phyloP scores from a whole-genome alignment of 2,888 invertebrate species.

The Melanotus villosus region DNA sequence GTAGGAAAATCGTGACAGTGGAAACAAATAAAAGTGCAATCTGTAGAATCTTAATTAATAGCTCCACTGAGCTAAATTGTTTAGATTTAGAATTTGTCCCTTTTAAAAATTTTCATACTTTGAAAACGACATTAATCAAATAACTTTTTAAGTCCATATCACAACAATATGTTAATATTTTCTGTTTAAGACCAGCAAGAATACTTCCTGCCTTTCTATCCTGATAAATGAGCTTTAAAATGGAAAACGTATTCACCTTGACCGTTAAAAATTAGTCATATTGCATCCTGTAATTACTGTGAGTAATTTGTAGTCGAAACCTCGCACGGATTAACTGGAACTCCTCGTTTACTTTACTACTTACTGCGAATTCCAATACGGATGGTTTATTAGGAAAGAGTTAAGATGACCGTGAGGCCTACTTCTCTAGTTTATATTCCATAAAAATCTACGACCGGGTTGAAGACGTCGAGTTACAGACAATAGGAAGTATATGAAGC shows the following conservation, averaged over 20 bases:
- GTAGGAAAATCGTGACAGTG: too few relatives aligned
- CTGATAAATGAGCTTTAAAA: background rate
- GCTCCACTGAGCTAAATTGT: too few relatives aligned
- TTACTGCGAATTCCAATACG: conserved; percentile 38
- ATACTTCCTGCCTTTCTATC: background rate
- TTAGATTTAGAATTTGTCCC: too few relatives aligned
- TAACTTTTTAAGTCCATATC: background rate
- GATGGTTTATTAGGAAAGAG: conserved; percentile 29
- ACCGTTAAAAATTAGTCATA: conserved; percentile 17
- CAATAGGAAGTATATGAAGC: conserved; percentile 36
- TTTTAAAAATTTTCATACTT: too few relatives aligned
- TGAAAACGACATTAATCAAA: background rate
- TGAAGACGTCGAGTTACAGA: conserved; percentile 32
- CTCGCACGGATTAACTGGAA: conserved; percentile 29
- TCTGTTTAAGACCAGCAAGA: background rate
- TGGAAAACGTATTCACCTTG: background rate
- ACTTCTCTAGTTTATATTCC: conserved; percentile 44
- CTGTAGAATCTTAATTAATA: too few relatives aligned
- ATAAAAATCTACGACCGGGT: conserved; percentile 37
- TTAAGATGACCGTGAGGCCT: conserved; percentile 45
- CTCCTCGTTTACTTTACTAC: conserved; percentile 34
- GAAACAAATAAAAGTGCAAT: too few relatives aligned
- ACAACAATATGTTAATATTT: too few relatives aligned
- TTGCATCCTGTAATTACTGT: conserved; percentile 12
- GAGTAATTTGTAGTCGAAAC: conserved; percentile 24